A percentile compares a stretch with the other conserved stretches of the same genome.
These are phyloP conservation scores for Gopherus flavomarginatus DNA, from an alignment of 2,113 vertebrate genomes.

Conservation along the genomic window DNA sequence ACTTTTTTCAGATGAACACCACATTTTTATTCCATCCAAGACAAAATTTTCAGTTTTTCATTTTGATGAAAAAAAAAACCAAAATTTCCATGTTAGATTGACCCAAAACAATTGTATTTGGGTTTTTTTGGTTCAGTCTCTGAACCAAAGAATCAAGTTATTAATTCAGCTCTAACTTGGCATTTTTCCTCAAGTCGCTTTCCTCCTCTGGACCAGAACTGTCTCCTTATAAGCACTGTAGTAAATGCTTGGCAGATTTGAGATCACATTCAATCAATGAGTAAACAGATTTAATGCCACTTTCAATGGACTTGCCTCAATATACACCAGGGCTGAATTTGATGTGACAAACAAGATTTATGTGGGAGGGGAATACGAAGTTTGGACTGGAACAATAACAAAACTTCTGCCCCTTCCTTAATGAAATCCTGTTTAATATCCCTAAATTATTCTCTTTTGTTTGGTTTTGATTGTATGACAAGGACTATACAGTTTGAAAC, in stretches of 20 bases:
- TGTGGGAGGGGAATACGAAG: slow-evolving; percentile 2
- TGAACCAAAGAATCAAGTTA: background rate
- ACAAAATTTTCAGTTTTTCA: background rate
- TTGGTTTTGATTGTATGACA: slow-evolving; percentile 16
- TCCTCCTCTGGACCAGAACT: background rate
- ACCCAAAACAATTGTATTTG: background rate
- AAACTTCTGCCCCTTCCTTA: slow-evolving; percentile 21
- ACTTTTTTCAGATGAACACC: background rate
- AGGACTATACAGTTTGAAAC: background rate
- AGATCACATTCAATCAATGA: background rate
- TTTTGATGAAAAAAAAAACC: background rate
- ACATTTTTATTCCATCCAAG: background rate
- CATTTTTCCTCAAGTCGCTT: background rate
- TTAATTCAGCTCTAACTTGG: background rate
- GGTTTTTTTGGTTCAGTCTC: background rate
- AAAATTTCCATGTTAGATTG: background rate
- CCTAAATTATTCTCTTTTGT: slow-evolving; percentile 20
- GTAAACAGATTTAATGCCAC: background rate
- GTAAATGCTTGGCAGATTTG: background rate
- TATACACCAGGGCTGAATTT: background rate
- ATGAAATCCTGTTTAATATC: slow-evolving; percentile 36
- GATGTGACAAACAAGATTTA: slow-evolving; percentile 28
- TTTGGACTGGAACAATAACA: slow-evolving; percentile 27
- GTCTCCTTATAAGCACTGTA: slow-evolving; percentile 21
- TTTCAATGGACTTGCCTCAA: background rate